Base-by-base conservation (phyloP, 1,140 invertebrate species). In the Myzus persicae region DNA sequence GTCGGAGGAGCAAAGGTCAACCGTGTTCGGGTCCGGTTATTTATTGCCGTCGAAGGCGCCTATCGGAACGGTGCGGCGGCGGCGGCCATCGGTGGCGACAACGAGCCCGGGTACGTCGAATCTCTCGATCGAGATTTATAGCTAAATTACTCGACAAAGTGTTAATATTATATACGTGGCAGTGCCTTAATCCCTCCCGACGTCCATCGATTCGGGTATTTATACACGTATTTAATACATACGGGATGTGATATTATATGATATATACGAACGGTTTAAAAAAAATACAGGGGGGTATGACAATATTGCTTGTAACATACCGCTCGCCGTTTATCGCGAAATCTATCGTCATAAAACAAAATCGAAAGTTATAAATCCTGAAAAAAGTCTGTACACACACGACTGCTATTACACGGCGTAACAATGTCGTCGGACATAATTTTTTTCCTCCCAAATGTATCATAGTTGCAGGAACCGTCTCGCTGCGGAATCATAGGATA, bases 121-220 rank as follows among this genome's bases (percentile, higher is more conserved):
- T 48, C 87, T 48, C 18, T 36, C 87, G 87, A 48, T 88, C 87
- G 88, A 90, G 88, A 90, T 90, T 90, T 90, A 90, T 90, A 36
- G 88, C 88, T 90, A 90, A 90, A 90, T 90, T 90, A 90, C 88
- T 54, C 51, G 51, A 90, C 88, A 90, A 90, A 90, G 88, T 89
- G 88, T 90, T 90, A 90, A 90, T 90, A 90, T 26, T 22, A 9
- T 18, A 42, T 20, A 44, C 44, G 31, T 9, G 14, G 9, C 11
- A n/a, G 31, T 20, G 46, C n/a, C n/a, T 51, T 88, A 88, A 88
- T 88, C 87, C 26, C 87, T 87, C 84, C 31, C 14, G 26, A 14
- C 31, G 46, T 9, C 26, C n/a, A 26, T 11, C 0, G 18, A 46
- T 87, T 87, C 85, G 42, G 14, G 36, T 87, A 38, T 42, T 42